Conservation (phyloP, 2,113 vertebrate genomes). For the Penelope pileata region DNA sequence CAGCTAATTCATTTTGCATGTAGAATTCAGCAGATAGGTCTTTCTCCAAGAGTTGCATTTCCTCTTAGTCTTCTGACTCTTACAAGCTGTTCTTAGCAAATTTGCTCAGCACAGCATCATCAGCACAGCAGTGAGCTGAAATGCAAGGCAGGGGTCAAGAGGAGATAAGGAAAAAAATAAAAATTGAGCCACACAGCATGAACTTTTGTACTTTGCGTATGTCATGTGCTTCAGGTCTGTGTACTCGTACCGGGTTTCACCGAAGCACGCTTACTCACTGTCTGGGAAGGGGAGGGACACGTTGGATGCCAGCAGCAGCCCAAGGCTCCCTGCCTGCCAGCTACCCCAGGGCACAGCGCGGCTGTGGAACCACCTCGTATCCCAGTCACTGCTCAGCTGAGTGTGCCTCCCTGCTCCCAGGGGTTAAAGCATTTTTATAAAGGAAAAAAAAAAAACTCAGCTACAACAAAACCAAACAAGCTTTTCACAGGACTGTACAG, state of each 20-base stretch:
- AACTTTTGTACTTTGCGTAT: not conserved
- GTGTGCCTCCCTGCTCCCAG: not conserved
- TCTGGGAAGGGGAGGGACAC: not conserved
- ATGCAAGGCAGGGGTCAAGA: accelerated
- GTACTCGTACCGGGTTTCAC: not conserved
- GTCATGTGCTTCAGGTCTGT: not conserved
- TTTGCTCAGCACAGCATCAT: not conserved
- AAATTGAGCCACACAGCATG: not conserved
- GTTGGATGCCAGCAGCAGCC: not conserved
- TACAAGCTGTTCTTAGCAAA: not conserved
- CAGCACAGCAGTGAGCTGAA: not conserved
- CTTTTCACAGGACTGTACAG: not conserved
- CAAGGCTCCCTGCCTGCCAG: not conserved
- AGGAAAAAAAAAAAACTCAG: not conserved
- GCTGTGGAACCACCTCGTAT: not conserved
- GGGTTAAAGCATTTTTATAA: not conserved
- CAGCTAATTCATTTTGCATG: not conserved
- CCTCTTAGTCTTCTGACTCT: not conserved
- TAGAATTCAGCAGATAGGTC: not conserved
- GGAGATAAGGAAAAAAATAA: not conserved
- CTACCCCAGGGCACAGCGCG: not conserved
- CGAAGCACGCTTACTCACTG: not conserved
- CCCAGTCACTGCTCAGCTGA: not conserved
- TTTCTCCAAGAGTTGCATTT: not conserved
- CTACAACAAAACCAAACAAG: not conserved